Percentiles rank a stretch among this genome's conserved stretches.
phyloP scores from a whole-genome alignment of 2,113 vertebrate genomes.

The Aramus guarauna region DNA sequence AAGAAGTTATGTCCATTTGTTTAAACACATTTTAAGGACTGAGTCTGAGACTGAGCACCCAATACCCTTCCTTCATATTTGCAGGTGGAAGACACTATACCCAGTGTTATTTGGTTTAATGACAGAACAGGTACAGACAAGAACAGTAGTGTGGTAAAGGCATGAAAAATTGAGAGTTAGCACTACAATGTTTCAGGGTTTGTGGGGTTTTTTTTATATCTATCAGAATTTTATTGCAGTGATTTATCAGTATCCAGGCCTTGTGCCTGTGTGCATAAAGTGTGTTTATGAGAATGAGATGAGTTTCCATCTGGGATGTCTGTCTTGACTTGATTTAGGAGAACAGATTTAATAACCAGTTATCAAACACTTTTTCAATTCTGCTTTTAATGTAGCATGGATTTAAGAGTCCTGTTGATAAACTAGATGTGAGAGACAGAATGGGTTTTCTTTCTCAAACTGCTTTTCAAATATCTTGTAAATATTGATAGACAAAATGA shows the following conservation, averaged over 20 bases:
- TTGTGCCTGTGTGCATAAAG: neutral
- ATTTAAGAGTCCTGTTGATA: constrained; percentile 17
- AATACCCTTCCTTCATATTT: neutral
- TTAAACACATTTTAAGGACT: neutral
- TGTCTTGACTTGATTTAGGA: neutral
- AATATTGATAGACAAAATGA: constrained; percentile 55
- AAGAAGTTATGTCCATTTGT: neutral
- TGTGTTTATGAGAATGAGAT: neutral
- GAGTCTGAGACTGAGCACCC: neutral
- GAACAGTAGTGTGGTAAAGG: neutral
- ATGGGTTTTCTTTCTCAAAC: neutral
- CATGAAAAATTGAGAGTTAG: neutral
- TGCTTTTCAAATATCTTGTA: constrained; percentile 13
- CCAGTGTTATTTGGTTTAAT: neutral
- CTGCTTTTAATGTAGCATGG: neutral
- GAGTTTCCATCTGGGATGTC: neutral
- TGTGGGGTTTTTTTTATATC: neutral
- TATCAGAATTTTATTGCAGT: neutral
- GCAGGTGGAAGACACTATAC: neutral
- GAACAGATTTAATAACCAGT: neutral
- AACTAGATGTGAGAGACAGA: neutral
- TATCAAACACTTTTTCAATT: neutral
- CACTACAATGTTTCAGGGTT: accelerated
- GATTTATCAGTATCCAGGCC: neutral
- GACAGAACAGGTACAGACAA: neutral